These are phyloP conservation scores for Itoplectis maculator DNA, from an alignment of 2,888 invertebrate genomes.

Conservation along the genomic window DNA sequence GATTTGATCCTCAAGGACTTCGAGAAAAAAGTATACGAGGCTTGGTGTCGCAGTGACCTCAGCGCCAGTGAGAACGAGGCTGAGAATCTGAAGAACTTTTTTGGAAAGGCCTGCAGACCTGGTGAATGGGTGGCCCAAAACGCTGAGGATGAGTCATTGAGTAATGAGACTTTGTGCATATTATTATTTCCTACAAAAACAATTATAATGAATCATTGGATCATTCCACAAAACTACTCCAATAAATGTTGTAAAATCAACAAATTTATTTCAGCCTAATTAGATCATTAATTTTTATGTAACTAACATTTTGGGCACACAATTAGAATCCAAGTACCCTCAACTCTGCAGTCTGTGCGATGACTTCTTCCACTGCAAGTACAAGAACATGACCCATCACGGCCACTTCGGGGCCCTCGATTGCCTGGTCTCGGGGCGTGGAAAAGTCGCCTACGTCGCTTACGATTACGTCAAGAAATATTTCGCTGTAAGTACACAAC, in stretches of 20 bases:
- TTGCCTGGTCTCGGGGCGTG: conserved; percentile 86
- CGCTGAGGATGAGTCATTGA: conserved; percentile 86
- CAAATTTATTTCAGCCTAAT: background rate
- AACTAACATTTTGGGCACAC: background rate
- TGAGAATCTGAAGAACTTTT: conserved; percentile 87
- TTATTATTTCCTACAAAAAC: background rate
- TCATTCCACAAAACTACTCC: background rate
- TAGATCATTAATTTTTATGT: too few species aligned
- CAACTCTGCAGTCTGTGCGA: conserved; percentile 87
- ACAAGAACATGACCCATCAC: conserved; percentile 83
- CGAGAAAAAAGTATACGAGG: conserved; percentile 84
- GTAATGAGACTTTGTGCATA: conserved; percentile 84
- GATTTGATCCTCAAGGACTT: conserved; percentile 87
- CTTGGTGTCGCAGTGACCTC: conserved; percentile 80
- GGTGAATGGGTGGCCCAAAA: conserved; percentile 88
- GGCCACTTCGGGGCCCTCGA: conserved; percentile 88
- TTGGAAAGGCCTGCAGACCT: conserved; percentile 90
- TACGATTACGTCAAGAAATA: conserved; percentile 85
- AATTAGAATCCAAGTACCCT: conserved; percentile 85
- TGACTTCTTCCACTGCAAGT: conserved; percentile 76
- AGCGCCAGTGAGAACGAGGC: conserved; percentile 86
- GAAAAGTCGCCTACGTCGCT: conserved; percentile 88
- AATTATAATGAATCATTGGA: background rate
- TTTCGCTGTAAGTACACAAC: conserved; percentile 84
- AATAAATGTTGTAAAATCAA: background rate